These are phyloP conservation scores for Mirounga angustirostris DNA, from an alignment of 2,113 vertebrate genomes.

Conservation along the genomic window DNA sequence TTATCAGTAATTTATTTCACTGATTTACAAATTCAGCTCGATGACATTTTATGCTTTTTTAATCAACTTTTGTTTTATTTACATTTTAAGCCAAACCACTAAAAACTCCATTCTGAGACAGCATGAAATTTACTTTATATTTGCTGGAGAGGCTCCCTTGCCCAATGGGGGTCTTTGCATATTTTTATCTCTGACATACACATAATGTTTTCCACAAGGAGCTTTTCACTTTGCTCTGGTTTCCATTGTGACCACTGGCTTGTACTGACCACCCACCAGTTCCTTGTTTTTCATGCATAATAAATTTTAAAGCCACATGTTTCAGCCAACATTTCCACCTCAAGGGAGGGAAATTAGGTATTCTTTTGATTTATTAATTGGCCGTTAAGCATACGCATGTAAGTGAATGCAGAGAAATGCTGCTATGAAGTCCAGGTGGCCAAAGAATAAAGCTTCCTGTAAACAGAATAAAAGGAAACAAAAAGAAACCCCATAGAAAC, in stretches of 20 bases:
- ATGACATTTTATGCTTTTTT: not conserved
- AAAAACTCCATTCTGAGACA: not conserved
- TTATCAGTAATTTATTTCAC: not conserved
- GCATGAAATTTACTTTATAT: constrained; percentile 25
- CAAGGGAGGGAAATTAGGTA: constrained; percentile 33
- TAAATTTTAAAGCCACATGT: constrained; percentile 60
- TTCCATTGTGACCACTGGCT: constrained; percentile 53
- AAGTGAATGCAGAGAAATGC: not conserved
- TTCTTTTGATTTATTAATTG: constrained; percentile 60
- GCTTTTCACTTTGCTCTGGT: constrained; percentile 25
- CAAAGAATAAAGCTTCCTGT: constrained; percentile 32
- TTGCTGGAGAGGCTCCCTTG: constrained; percentile 3
- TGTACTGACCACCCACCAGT: constrained; percentile 62
- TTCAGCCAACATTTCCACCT: constrained; percentile 68
- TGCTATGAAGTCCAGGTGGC: constrained; percentile 5
- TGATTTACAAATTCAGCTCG: not conserved
- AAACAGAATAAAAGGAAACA: constrained; percentile 56
- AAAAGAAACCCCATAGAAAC: not conserved
- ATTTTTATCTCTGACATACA: constrained; percentile 8
- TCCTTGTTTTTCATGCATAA: constrained; percentile 78
- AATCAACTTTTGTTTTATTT: not conserved
- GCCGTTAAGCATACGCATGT: not conserved
- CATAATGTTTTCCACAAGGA: constrained; percentile 13
- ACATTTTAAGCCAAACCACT: not conserved
- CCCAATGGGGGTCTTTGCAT: not conserved